These are phyloP conservation scores for Aporophyla nigra DNA, from an alignment of 2,888 invertebrate genomes.

Conservation along the genomic window DNA sequence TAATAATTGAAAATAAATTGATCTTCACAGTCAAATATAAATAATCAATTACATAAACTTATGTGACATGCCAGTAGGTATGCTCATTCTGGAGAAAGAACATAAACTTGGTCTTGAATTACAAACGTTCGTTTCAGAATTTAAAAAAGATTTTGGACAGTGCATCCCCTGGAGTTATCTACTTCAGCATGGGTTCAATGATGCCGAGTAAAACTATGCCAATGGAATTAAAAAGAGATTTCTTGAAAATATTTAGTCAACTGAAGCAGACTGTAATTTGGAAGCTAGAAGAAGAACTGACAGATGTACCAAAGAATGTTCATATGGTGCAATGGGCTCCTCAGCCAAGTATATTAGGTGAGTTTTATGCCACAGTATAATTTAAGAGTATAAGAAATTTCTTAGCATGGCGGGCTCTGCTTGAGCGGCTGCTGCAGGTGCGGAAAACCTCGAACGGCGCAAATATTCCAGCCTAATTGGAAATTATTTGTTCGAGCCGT, in stretches of 20 bases:
- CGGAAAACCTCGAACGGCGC: too few relatives aligned
- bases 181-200: slow-evolving; percentile 86
- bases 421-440: too few relatives aligned
- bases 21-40: too few relatives aligned
- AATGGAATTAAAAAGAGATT: slow-evolving; percentile 70
- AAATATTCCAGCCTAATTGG: too few relatives aligned
- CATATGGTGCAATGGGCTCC: slow-evolving; percentile 83
- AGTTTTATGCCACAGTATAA: slow-evolving; percentile 18
- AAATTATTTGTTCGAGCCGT: too few relatives aligned
- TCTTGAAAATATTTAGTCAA: slow-evolving; percentile 79
- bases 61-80: too few relatives aligned
- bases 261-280: slow-evolving; percentile 86
- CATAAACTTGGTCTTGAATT: too few relatives aligned
- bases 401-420: too few relatives aligned
- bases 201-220: slow-evolving; percentile 79
- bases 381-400: background rate
- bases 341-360: slow-evolving; percentile 81
- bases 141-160: slow-evolving; percentile 74
- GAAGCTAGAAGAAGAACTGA: slow-evolving; percentile 82
- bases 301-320: slow-evolving; percentile 79
- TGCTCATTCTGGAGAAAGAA: too few relatives aligned
- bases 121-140: slow-evolving; percentile 41
- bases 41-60: too few relatives aligned
- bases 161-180: slow-evolving; percentile 84
- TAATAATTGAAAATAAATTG: too few relatives aligned